Evolutionary conservation across 2,888 invertebrate species (phyloP).

Genomic region (Drosophila maculinotata): DNA sequence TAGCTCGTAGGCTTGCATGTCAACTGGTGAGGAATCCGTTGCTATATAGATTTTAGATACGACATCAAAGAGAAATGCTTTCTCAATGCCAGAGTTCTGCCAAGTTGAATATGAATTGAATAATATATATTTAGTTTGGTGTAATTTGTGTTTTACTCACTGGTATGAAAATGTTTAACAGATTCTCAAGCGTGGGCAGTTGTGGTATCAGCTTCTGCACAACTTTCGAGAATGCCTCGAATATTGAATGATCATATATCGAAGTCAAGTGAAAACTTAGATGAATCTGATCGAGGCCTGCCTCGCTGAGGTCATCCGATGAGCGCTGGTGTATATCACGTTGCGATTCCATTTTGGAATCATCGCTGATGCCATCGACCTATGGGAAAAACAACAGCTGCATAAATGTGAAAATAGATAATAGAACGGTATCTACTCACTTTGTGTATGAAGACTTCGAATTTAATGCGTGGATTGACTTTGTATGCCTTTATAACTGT

Average conservation of each 20-base stretch:
- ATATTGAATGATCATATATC: constrained; percentile 99
- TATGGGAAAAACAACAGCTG: constrained; percentile 52
- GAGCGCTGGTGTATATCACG: constrained; percentile 98
- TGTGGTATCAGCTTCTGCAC: constrained; percentile 99
- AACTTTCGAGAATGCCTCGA: constrained; percentile 99
- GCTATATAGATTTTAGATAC: constrained; percentile 99
- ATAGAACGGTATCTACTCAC: constrained; percentile 78
- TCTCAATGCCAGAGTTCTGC: constrained; percentile 99
- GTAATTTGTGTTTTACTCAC: constrained; percentile 87
- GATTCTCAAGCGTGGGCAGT: constrained; percentile 97
- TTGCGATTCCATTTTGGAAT: constrained; percentile 99
- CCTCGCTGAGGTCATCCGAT: constrained; percentile 96
- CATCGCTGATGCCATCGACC: constrained; percentile 99
- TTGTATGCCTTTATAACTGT: constrained; percentile 98
- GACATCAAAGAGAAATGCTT: constrained; percentile 99
- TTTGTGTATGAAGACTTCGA: constrained; percentile 99
- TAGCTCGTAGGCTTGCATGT: constrained; percentile 99
- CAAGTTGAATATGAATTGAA: neutral
- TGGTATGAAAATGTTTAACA: constrained; percentile 98
- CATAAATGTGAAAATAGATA: constrained; percentile 20
- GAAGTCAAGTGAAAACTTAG: constrained; percentile 98
- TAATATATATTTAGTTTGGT: neutral
- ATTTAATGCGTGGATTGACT: constrained; percentile 97
- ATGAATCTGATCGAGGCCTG: constrained; percentile 94
- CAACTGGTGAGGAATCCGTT: constrained; percentile 99